phyloP scores from a whole-genome alignment of 2,797 vertebrate species.

The Cossypha niveicapilla region DNA sequence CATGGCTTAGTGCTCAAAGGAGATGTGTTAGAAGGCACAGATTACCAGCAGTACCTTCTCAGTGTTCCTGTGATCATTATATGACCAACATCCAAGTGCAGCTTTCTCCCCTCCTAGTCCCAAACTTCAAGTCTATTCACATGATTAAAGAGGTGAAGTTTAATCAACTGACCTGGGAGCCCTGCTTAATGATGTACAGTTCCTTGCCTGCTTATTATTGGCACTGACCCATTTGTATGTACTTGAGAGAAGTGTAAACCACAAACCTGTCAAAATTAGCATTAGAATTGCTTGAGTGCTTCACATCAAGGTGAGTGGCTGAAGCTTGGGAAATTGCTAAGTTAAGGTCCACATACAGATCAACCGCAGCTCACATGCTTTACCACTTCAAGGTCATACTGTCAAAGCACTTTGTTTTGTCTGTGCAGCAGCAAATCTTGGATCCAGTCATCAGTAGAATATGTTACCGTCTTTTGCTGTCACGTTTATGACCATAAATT shows the following conservation, averaged over 20 bases:
- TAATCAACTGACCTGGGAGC: background rate
- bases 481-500: background rate
- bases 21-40: background rate
- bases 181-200: constrained; percentile 42
- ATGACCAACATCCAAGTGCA: background rate
- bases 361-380: background rate
- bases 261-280: constrained; percentile 30
- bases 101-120: background rate
- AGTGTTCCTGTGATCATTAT: fast-evolving
- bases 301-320: constrained; percentile 19
- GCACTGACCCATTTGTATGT: background rate
- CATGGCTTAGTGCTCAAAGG: background rate
- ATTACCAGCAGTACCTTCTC: background rate
- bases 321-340: constrained; percentile 27
- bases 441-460: background rate
- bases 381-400: constrained; percentile 17
- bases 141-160: constrained; percentile 11
- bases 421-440: background rate
- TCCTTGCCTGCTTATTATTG: constrained; percentile 30
- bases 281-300: constrained; percentile 35
- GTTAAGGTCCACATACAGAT: background rate
- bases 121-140: background rate
- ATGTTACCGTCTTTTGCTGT: background rate
- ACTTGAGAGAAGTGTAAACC: constrained; percentile 13
- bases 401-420: background rate